Evolutionary conservation across 2,888 invertebrate genomes (phyloP).

Genomic region (Erannis defoliaria): DNA sequence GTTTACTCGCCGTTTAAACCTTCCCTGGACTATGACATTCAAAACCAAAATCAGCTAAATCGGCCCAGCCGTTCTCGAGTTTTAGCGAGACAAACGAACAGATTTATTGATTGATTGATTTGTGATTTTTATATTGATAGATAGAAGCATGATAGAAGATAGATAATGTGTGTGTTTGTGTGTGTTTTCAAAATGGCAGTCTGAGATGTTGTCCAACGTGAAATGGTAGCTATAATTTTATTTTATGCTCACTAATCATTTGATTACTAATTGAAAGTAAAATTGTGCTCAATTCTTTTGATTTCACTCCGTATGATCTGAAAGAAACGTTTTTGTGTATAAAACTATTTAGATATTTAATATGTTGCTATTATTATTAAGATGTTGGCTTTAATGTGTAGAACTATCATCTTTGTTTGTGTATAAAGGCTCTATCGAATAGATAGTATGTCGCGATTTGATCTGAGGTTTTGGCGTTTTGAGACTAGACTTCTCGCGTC

Average conservation of each 20-base stretch:
- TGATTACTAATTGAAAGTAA: not conserved
- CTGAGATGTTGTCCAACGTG: not conserved
- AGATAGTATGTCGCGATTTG: conserved; percentile 7
- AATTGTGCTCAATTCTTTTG: conserved; percentile 5
- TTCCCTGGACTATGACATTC: no score
- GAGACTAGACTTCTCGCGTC: no score
- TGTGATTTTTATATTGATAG: not conserved
- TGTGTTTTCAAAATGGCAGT: not conserved
- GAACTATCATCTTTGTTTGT: not conserved
- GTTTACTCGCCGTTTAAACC: no score
- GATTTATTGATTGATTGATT: no score
- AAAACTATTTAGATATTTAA: not conserved
- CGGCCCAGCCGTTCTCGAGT: no score
- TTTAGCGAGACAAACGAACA: no score
- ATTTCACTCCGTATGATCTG: not conserved
- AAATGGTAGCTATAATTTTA: not conserved
- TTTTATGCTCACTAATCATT: conserved; percentile 8
- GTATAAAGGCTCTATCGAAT: conserved; percentile 11
- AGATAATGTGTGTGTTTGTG: not conserved
- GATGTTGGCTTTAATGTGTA: not conserved
- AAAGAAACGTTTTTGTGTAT: not conserved
- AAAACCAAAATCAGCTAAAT: no score
- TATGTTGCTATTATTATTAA: not conserved
- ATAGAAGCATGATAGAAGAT: no score
- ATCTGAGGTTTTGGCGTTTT: conserved; percentile 29